phyloP scores from a whole-genome alignment of 2,888 invertebrate species.

The Lithodes maja region DNA sequence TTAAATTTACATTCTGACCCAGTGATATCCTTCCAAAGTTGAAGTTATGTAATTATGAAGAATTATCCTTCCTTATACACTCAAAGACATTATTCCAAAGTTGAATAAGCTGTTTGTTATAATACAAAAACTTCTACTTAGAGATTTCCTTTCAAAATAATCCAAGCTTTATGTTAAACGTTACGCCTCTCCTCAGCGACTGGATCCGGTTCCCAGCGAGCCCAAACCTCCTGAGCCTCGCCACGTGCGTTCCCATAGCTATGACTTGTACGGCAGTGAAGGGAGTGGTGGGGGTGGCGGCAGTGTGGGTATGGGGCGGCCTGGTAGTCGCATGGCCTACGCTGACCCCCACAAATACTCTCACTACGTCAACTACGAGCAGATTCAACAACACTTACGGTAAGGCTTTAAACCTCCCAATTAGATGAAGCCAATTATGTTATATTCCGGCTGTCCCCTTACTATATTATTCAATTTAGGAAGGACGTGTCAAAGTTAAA shows the following conservation, averaged over 20 bases:
- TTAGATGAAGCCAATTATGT: constrained; percentile 6
- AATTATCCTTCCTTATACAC: too few species aligned
- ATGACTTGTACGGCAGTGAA: constrained; percentile 56
- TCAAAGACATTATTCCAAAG: too few species aligned
- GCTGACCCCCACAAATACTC: constrained; percentile 63
- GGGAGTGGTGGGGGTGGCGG: constrained; percentile 3
- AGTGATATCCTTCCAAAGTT: too few species aligned
- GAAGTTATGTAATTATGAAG: too few species aligned
- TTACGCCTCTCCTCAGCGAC: constrained; percentile 39
- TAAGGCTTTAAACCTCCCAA: constrained; percentile 28
- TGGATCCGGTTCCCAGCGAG: constrained; percentile 62
- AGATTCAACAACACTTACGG: constrained; percentile 69
- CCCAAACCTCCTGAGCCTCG: constrained; percentile 54
- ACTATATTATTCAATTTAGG: background rate
- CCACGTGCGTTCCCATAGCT: constrained; percentile 63
- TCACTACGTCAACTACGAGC: constrained; percentile 69
- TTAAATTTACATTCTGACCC: too few species aligned
- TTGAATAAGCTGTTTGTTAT: too few species aligned
- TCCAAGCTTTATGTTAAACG: background rate
- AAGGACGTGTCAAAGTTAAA: too few species aligned
- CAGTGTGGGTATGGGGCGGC: constrained; percentile 24
- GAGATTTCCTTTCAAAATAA: too few species aligned
- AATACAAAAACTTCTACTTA: too few species aligned
- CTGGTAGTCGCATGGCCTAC: constrained; percentile 48
- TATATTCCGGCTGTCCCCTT: background rate